A percentile compares a stretch with the other conserved stretches of the same genome.
phyloP scores from a whole-genome alignment of 2,888 invertebrate species.

The Dryadula phaetusa region DNA sequence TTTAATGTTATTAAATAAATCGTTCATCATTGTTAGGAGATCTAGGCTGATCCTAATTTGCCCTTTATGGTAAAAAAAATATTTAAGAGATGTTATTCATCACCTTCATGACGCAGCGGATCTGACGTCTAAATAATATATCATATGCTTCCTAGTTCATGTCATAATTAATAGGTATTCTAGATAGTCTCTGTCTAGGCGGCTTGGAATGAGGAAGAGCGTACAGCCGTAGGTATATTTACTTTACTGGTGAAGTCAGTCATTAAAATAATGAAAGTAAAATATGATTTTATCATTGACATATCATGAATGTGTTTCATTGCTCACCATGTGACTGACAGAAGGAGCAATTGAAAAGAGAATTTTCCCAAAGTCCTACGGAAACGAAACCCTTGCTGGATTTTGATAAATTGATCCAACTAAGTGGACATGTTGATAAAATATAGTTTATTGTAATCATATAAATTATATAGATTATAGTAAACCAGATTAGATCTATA shows the following conservation, averaged over 20 bases:
- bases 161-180: slow-evolving; percentile 1
- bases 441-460: no score
- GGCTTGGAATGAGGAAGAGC: slow-evolving; percentile 8
- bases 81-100: not conserved
- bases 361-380: no score
- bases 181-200: not conserved
- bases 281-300: no score
- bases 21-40: not conserved
- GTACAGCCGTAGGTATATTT: not conserved
- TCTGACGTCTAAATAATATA: not conserved
- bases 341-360: no score
- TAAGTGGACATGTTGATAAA: no score
- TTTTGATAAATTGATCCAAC: no score
- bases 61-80: not conserved
- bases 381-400: no score
- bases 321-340: no score
- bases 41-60: not conserved
- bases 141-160: slow-evolving; percentile 4
- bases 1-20: not conserved
- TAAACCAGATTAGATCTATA: no score
- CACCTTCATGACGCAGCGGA: not conserved
- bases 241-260: not conserved
- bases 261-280: not conserved
- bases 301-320: no score
- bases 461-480: no score